phyloP scores from a whole-genome alignment of 2,113 vertebrate genomes.

The Salvator merianae region DNA sequence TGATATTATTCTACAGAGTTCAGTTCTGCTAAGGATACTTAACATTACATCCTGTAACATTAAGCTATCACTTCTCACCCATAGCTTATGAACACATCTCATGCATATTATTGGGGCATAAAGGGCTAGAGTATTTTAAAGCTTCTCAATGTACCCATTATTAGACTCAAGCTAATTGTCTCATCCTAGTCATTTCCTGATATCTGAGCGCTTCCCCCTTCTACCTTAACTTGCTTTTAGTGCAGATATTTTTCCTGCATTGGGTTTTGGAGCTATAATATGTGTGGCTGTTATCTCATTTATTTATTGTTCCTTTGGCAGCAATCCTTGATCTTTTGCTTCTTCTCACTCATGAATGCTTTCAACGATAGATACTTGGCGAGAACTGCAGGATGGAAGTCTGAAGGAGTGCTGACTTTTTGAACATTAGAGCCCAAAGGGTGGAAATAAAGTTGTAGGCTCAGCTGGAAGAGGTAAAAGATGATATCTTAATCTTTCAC shows the following conservation, averaged over 20 bases:
- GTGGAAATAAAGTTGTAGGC: constrained; percentile 52
- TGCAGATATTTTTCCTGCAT: not conserved
- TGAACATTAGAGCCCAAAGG: constrained; percentile 62
- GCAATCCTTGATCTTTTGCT: constrained; percentile 65
- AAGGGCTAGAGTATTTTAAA: not conserved
- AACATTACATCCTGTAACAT: not conserved
- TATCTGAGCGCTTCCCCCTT: not conserved
- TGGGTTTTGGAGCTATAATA: not conserved
- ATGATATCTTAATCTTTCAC: constrained; percentile 54
- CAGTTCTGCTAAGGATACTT: not conserved
- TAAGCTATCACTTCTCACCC: not conserved
- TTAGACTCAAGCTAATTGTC: not conserved
- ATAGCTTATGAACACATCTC: not conserved
- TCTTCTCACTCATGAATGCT: constrained; percentile 55
- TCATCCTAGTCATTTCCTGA: not conserved
- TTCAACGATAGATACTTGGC: constrained; percentile 67
- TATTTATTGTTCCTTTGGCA: constrained; percentile 51
- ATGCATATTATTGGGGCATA: not conserved
- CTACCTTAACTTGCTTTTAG: constrained; percentile 12
- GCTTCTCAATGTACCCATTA: not conserved
- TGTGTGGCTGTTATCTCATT: not conserved
- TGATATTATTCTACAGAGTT: not conserved
- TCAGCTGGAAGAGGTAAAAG: constrained; percentile 53
- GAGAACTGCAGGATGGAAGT: constrained; percentile 68
- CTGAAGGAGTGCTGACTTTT: constrained; percentile 73